Base-by-base conservation (phyloP, 2,113 vertebrate species). In the Labeo rohita region DNA sequence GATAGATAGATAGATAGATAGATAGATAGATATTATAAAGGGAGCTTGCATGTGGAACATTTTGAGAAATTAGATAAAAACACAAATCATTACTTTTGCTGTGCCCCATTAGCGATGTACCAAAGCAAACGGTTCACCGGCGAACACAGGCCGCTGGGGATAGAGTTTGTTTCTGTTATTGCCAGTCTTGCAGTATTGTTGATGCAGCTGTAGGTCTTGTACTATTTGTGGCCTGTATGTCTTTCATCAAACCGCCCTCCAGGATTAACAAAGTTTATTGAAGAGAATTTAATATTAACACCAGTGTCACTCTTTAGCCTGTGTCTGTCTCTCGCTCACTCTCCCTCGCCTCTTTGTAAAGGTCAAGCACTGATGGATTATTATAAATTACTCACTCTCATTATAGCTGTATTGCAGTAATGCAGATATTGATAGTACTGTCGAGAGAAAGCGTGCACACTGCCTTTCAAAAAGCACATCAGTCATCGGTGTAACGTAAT, bases 331-430 rank as follows among this genome's bases (percentile, higher is more conserved):
- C 47, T 11, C 11, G 0, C 45, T 63, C 16, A 0, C 8, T n/a
- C 52, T 23, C 49, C n/a, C 13, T 52, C 23, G 39, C 73, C 43
- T 52, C 59, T 66, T 83, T 50, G 11, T 76, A 84, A 77, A 84
- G 83, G 83, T 84, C 83, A 84, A 84, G 59, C 45, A 50, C 73
- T 84, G 72, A 76, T 63, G 73, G 83, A 84, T 84, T 84, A 34
- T 84, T 76, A 63, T 84, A 76, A 47, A 76, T 65, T 10, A 50
- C 73, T 84, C 16, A 16, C 18, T 84, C 72, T 65, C 47, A 76
- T 63, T 63, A 84, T 84, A 16, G 13, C 36, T 45, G 47, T 82
- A 68, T 36, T 34, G 63, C 23, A 68, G 21, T 82, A 82, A 68
- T 68, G 63, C 80, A 82, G 63, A 68, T 36, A 82, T 82, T 70